These are phyloP conservation scores for Danio tinwini DNA, from an alignment of 2,797 vertebrate species.

Conservation along the genomic window DNA sequence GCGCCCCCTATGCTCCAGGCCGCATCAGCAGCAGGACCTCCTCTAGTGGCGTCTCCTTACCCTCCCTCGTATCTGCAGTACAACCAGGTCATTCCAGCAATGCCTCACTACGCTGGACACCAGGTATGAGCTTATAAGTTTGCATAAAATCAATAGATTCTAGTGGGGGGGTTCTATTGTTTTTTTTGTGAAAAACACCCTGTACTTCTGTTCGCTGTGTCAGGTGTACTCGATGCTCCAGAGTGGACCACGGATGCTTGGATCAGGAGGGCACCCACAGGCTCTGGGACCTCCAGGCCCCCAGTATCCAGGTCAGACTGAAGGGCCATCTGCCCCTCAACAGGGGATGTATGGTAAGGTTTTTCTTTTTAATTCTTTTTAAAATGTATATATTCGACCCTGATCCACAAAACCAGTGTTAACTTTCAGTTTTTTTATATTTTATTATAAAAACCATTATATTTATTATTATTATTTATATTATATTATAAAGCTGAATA, in stretches of 20 bases:
- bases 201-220: background rate
- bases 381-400: background rate
- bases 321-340: conserved; percentile 85
- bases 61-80: conserved; percentile 90
- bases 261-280: conserved; percentile 87
- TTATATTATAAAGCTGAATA: no score
- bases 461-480: background rate
- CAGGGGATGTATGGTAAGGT: conserved; percentile 88
- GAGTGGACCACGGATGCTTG: conserved; percentile 85
- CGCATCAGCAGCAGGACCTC: conserved; percentile 85
- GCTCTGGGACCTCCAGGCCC: conserved; percentile 86
- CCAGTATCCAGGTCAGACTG: conserved; percentile 85
- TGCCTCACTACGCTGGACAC: conserved; percentile 85
- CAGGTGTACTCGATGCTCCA: conserved; percentile 90
- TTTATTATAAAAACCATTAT: no score
- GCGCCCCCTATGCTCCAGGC: conserved; percentile 87
- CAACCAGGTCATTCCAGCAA: conserved; percentile 88
- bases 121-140: conserved; percentile 74
- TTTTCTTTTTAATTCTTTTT: background rate
- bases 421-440: background rate
- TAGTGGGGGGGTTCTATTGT: background rate
- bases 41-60: conserved; percentile 88
- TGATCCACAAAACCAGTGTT: background rate
- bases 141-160: background rate
- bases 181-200: background rate